phyloP scores from a whole-genome alignment of 1,140 invertebrate genomes.

The Drosophila hydei region DNA sequence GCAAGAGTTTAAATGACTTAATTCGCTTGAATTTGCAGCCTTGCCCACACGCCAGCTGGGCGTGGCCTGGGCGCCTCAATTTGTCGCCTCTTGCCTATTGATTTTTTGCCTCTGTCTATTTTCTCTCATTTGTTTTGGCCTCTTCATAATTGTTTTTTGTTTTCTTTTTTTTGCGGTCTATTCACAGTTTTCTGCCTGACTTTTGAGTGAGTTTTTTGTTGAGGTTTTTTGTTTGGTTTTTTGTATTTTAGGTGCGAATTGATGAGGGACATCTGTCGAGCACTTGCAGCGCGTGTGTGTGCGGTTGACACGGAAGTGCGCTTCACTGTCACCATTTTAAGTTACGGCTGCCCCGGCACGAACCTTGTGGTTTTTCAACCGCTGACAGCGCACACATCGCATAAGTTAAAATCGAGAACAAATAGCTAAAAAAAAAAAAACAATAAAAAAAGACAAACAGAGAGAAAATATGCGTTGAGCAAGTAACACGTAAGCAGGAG shows the following conservation, averaged over 20 bases:
- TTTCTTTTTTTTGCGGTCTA: neutral
- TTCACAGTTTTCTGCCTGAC: neutral
- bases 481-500: neutral
- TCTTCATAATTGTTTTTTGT: constrained; percentile 32
- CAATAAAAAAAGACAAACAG: neutral
- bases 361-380: constrained; percentile 51
- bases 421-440: constrained; percentile 1
- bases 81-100: constrained; percentile 34
- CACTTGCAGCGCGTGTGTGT: constrained; percentile 13
- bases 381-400: constrained; percentile 39
- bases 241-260: constrained; percentile 53
- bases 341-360: constrained; percentile 65
- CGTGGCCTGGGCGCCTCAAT: constrained; percentile 25
- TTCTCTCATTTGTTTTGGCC: constrained; percentile 1
- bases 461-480: neutral
- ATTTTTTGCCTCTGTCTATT: constrained; percentile 16
- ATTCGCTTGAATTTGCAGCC: constrained; percentile 60
- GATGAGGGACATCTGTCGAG: constrained; percentile 52
- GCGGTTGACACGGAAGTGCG: constrained; percentile 43
- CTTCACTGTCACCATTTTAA: constrained; percentile 61
- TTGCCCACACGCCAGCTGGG: neutral
- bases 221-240: constrained; percentile 4
- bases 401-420: constrained; percentile 27
- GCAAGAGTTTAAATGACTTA: constrained; percentile 79
- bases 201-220: neutral